Evolutionary conservation across 1,140 invertebrate species (phyloP), one percentile per base, ranked within the genome.

Genomic region (Drosophila pandora): DNA sequence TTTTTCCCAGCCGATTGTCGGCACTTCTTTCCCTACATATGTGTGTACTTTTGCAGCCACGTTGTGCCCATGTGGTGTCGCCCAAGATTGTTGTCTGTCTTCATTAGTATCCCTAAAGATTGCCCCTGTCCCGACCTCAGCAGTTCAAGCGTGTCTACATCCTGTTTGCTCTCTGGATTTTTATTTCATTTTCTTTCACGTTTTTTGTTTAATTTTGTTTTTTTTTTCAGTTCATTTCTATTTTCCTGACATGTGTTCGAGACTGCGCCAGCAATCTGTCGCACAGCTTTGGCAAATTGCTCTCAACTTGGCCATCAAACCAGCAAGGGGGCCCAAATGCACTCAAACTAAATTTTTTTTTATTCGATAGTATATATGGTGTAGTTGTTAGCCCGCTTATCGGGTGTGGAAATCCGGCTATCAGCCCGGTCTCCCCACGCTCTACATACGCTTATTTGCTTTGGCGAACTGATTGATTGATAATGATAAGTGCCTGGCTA

Each of bases 1-100:
- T 69, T 47, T 28, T 50, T 28, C 63, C 63, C 45, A 65, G 39
- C 28, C 30, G 25, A 39, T 39, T 28, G 10, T 34, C 23, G 67
- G 37, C 28, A 53, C 70, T 79, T 41, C 47, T 58, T 45, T 39
- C 39, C 28, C 23, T 61, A 34, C 25, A 28, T 28, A 28, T 28
- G 25, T 28, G 25, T 28, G 25, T 28, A 28, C 25, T 28, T 74
- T 70, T 50, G 17, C 60, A 45, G 56, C 64, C 83, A 85, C 79
- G 78, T 88, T 85, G 82, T 65, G 70, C 58, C 77, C 82, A 85
- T 87, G 76, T 85, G 80, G 78, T 85, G 76, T 82, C 68, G 80
- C 72, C 61, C 73, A 65, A 54, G 65, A 68, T 17, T 9, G 17
- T 21, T 58, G 47, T 64, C 32, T 56, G 68, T 25, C 28, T 49